Evolutionary conservation across 2,113 vertebrate genomes (phyloP), one percentile per base, ranked within the genome.

Genomic region (Chloebia gouldiae): DNA sequence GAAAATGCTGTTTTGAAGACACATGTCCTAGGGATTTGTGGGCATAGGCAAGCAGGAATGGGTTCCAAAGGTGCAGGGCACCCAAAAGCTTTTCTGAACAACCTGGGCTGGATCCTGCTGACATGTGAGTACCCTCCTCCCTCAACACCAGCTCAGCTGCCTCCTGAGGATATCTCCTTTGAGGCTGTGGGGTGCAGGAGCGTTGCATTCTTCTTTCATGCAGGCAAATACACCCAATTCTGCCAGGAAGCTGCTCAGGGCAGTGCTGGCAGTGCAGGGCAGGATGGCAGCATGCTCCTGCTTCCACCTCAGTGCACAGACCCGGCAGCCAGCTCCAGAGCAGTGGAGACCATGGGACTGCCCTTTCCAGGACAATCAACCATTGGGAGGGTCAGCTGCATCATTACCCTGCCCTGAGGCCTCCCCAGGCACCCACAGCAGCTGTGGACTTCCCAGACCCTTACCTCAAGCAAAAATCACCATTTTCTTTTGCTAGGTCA

Each of bases 101-200:
- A 28, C 37, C 13, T 2, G 1, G 4, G 13, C 33, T 17, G n/a
- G 63, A 80, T 33, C 22, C 54, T 40, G 42, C 22, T 57, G 68
- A 53, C 49, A 24, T 1, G 0, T 7, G 56, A 70, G 22, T 7
- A 17, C 16, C 39, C 44, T 72, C 20, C 37, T 59, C 68, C 57
- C 24, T 35, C 1, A 0, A 16, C 2, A 1, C n/a, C 77, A 54
- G 16, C 30, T 59, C 63, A 25, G 33, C 0, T 28, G 22, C 50
- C 18, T 81, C 37, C 45, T 13, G 14, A 81, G 60, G 64, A 87
- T 65, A 42, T 5, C 15, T 31, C 28, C 31, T 53, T 31, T 66
- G 9, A 68, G 2, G 33, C 35, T 12, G 1, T 4, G 1, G 40
- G 40, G 7, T 47, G 13, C 53, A 63, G 61, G 30, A 86, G 28